phyloP scores from a whole-genome alignment of 2,797 vertebrate species.

The Meriones psammophilus region DNA sequence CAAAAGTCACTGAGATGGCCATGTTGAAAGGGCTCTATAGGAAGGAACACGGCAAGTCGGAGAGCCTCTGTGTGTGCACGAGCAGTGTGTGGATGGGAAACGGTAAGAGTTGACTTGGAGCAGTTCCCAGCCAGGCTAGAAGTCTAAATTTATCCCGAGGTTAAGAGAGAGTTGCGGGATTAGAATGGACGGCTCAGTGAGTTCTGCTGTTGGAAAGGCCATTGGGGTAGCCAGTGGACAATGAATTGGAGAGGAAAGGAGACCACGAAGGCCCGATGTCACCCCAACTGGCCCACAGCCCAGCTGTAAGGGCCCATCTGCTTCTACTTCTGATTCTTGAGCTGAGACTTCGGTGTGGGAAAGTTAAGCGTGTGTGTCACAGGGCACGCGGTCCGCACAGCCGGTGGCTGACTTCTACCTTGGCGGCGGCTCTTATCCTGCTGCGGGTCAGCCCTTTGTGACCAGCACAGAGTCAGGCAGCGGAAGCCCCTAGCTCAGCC shows the following conservation, averaged over 20 bases:
- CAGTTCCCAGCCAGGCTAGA: not conserved
- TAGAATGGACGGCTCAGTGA: not conserved
- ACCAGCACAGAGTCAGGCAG: not conserved
- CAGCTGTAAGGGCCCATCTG: not conserved
- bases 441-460: not conserved
- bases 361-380: not conserved
- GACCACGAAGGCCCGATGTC: not conserved
- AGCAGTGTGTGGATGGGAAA: no score
- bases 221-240: not conserved
- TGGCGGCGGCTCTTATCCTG: not conserved
- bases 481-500: fast-evolving
- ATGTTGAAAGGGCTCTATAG: not conserved
- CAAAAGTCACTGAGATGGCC: not conserved
- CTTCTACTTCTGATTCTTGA: not conserved
- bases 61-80: not conserved
- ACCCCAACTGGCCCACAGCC: not conserved
- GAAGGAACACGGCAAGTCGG: not conserved
- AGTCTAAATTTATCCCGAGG: not conserved
- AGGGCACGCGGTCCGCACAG: not conserved
- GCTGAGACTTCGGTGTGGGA: not conserved
- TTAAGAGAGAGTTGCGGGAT: not conserved
- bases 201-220: not conserved
- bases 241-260: not conserved
- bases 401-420: not conserved
- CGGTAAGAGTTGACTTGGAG: not conserved